These are phyloP conservation scores for Mesorhabditis spiculigera DNA, from an alignment of 2,888 invertebrate genomes.

Conservation along the genomic window DNA sequence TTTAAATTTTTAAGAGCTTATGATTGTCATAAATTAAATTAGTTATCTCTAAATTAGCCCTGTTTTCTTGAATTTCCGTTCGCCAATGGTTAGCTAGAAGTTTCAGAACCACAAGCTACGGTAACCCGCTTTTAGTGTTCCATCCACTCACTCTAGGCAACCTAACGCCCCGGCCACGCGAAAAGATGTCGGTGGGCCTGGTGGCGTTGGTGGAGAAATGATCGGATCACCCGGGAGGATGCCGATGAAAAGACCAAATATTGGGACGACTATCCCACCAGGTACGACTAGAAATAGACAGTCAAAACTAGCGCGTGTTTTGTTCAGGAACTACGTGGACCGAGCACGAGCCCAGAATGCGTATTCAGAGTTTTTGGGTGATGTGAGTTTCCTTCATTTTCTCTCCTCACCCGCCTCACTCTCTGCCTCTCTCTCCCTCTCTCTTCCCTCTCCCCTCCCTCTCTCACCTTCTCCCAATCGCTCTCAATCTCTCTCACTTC, in stretches of 20 bases:
- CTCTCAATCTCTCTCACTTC: no score
- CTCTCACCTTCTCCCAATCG: no score
- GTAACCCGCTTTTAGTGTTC: neutral
- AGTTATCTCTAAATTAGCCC: neutral
- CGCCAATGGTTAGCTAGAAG: neutral
- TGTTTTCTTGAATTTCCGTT: neutral
- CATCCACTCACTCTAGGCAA: no score
- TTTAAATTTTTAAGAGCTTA: neutral
- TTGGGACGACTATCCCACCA: constrained; percentile 43
- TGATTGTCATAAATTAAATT: no score
- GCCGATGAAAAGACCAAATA: constrained; percentile 54
- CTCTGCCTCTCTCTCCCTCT: no score
- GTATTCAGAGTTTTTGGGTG: constrained; percentile 42
- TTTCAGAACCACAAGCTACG: neutral
- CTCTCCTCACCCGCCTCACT: no score
- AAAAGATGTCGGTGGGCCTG: constrained; percentile 4
- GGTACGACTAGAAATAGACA: neutral
- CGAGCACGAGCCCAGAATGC: constrained; percentile 50
- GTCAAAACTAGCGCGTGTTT: neutral
- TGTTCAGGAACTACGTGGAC: constrained; percentile 49
- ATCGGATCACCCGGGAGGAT: constrained; percentile 45
- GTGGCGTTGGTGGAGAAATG: constrained; percentile 9
- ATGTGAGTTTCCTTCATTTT: neutral
- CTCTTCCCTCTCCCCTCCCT: no score
- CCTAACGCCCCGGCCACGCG: neutral